Evolutionary conservation across 1,140 invertebrate genomes (phyloP).

Genomic region (Melanaphis sacchari): DNA sequence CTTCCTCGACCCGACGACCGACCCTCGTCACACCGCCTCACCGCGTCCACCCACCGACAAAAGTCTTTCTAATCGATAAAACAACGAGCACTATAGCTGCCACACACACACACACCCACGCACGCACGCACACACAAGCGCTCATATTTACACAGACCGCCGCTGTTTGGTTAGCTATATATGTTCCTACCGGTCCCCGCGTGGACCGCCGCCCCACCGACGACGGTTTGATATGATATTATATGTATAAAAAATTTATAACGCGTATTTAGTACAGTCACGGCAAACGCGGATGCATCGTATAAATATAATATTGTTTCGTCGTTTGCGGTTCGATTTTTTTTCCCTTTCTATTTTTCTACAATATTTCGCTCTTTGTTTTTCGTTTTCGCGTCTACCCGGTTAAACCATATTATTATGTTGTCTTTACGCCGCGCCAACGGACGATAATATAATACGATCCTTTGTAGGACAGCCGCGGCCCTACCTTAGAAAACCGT

Average conservation of each 20-base stretch:
- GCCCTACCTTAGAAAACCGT: neutral
- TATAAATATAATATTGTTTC: conserved; percentile 15
- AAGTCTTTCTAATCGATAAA: conserved; percentile 43
- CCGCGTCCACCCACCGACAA: neutral
- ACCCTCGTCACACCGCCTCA: neutral
- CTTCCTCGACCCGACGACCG: neutral
- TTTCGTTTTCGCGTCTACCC: neutral
- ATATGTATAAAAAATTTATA: no score
- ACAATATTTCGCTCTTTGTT: neutral
- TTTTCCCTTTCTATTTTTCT: neutral
- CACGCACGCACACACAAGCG: neutral
- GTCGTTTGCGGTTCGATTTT: neutral
- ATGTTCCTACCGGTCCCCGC: neutral
- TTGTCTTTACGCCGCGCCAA: neutral
- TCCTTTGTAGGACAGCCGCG: neutral
- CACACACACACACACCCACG: neutral
- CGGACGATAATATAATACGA: neutral
- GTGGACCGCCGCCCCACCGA: neutral
- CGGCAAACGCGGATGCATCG: neutral
- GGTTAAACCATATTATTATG: conserved; percentile 9
- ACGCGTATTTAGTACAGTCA: neutral
- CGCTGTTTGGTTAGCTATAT: neutral
- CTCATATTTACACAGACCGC: neutral
- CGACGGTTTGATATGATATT: neutral
- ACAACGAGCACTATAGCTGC: conserved; percentile 2